Conservation (phyloP, 2,888 invertebrate species). For the Rhagonycha fulva region DNA sequence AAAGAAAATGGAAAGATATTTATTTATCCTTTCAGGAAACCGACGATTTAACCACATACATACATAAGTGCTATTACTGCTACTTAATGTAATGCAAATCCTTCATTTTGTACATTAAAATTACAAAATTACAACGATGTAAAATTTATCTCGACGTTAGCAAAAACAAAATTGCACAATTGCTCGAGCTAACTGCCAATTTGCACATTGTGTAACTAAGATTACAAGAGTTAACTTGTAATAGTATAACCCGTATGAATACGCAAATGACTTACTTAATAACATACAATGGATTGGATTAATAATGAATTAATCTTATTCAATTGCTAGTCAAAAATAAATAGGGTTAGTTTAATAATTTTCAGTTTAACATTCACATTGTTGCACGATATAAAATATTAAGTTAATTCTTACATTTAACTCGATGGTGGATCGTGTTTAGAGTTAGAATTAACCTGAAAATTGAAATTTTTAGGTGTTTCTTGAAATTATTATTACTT, state of each 20-base stretch:
- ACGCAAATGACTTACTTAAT: not conserved
- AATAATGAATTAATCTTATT: not conserved
- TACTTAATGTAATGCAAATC: not conserved
- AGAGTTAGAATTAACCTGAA: too few relatives aligned
- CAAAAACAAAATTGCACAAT: not conserved
- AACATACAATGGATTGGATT: not conserved
- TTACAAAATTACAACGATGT: not conserved
- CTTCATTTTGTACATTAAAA: not conserved
- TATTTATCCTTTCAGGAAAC: too few relatives aligned
- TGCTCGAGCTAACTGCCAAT: not conserved
- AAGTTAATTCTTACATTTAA: too few relatives aligned
- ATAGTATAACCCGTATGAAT: not conserved
- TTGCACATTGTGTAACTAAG: constrained; percentile 16
- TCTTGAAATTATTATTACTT: not conserved
- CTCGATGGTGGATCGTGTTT: too few relatives aligned
- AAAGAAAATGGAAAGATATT: too few relatives aligned
- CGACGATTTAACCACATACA: too few relatives aligned
- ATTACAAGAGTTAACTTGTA: constrained; percentile 6
- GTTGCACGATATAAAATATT: too few relatives aligned
- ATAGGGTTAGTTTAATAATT: not conserved
- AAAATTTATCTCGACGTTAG: not conserved
- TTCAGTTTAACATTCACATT: not conserved
- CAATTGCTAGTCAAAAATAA: not conserved
- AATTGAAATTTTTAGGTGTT: not conserved
- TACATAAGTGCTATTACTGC: too few relatives aligned